Percentiles rank a stretch among this genome's conserved stretches.
These are phyloP conservation scores for Saccostrea cuccullata DNA, from an alignment of 1,140 invertebrate species.

Conservation along the genomic window DNA sequence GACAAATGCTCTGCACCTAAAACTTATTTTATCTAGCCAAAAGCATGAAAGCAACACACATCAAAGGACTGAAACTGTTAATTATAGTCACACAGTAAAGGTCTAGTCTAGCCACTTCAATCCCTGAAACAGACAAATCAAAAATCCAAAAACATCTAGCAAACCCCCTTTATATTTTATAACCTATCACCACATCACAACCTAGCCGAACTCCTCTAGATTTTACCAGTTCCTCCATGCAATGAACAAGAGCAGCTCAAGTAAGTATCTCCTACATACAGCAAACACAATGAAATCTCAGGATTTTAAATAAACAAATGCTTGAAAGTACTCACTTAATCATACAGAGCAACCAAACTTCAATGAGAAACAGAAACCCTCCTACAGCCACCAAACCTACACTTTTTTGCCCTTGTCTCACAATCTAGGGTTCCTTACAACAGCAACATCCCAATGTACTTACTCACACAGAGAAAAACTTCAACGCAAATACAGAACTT, in stretches of 20 bases:
- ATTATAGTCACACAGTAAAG: too few species aligned
- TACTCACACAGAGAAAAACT: background rate
- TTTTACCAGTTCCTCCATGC: background rate
- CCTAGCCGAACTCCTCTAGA: background rate
- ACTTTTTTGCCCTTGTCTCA: too few species aligned
- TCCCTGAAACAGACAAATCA: background rate
- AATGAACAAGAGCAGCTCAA: slow-evolving; percentile 24
- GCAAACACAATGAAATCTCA: background rate
- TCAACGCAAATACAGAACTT: background rate
- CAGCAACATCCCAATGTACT: background rate
- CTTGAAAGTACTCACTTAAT: too few species aligned
- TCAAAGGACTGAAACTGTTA: too few species aligned
- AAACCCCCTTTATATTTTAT: background rate
- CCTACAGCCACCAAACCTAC: too few species aligned
- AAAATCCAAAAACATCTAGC: too few species aligned
- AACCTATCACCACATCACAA: background rate
- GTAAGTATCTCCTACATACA: slow-evolving; percentile 33
- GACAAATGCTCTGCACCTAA: too few species aligned
- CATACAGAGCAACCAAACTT: background rate
- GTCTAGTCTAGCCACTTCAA: background rate
- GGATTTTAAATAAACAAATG: background rate
- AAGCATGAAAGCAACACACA: too few species aligned
- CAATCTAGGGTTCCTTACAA: too few species aligned
- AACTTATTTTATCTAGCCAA: too few species aligned
- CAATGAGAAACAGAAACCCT: too few species aligned